Percentiles rank a stretch among this genome's conserved stretches.
phyloP scores from a whole-genome alignment of 2,888 invertebrate genomes.

The Meandrusa payeni region DNA sequence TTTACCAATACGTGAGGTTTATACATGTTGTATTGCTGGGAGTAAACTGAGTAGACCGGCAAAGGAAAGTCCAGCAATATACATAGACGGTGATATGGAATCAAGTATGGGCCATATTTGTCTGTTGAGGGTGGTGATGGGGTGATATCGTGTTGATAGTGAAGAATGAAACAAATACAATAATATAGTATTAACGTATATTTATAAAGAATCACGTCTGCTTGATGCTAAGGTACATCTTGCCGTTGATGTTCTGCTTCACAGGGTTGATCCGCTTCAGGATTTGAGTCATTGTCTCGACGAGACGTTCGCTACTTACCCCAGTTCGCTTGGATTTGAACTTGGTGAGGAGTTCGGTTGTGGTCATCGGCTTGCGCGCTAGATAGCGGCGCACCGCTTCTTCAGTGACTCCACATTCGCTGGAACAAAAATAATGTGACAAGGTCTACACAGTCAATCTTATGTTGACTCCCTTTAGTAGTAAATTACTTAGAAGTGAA shows the following conservation, averaged over 20 bases:
- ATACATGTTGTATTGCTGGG: too few species aligned
- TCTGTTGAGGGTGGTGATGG: too few species aligned
- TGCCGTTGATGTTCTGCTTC: conserved; percentile 94
- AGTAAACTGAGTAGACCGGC: too few species aligned
- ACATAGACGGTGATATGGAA: too few species aligned
- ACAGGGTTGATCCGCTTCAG: conserved; percentile 96
- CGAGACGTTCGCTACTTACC: conserved; percentile 93
- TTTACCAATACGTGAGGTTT: too few species aligned
- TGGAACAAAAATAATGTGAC: conserved; percentile 47
- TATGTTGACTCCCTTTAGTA: too few species aligned
- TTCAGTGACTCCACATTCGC: conserved; percentile 95
- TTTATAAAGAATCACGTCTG: conserved; percentile 48
- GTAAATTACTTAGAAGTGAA: too few species aligned
- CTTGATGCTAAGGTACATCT: conserved; percentile 96
- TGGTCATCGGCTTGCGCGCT: conserved; percentile 98
- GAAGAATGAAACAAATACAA: not conserved
- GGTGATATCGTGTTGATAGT: too few species aligned
- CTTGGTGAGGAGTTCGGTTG: conserved; percentile 96
- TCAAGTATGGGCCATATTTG: too few species aligned
- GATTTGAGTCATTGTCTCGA: conserved; percentile 96
- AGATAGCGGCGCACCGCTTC: conserved; percentile 97
- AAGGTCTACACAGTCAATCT: too few species aligned
- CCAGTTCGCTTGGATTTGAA: conserved; percentile 97
- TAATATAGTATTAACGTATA: not conserved
- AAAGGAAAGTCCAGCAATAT: too few species aligned